phyloP scores from a whole-genome alignment of 2,113 vertebrate species.

The Tyrannus savana region DNA sequence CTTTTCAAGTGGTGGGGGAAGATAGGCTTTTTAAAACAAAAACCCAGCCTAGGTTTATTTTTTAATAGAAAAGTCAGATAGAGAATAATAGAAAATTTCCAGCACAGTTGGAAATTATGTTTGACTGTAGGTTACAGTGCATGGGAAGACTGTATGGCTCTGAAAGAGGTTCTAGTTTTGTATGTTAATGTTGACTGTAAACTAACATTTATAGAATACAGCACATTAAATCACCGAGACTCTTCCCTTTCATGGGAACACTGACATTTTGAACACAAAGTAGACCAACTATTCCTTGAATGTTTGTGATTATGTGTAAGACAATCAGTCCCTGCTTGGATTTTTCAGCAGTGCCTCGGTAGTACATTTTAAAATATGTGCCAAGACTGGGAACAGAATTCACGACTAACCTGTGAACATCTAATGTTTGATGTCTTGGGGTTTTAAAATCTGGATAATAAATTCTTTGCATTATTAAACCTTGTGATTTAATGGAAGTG shows the following conservation, averaged over 20 bases:
- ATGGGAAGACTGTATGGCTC: background rate
- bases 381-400: background rate
- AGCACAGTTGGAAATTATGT: slow-evolving; percentile 7
- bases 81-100: slow-evolving; percentile 32
- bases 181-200: background rate
- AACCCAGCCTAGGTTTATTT: slow-evolving; percentile 42
- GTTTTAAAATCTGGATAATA: background rate
- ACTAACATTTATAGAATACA: background rate
- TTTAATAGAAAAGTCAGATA: slow-evolving; percentile 48
- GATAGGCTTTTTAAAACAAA: slow-evolving; percentile 25
- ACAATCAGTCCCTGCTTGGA: slow-evolving; percentile 11
- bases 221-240: background rate
- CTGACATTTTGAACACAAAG: background rate
- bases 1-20: slow-evolving; percentile 31
- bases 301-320: background rate
- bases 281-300: background rate
- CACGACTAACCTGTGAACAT: background rate
- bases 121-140: slow-evolving; percentile 48
- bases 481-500: background rate
- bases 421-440: background rate
- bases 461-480: slow-evolving; percentile 25
- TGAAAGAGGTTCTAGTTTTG: slow-evolving; percentile 50
- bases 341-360: slow-evolving; percentile 34
- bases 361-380: background rate
- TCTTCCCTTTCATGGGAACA: background rate